phyloP scores from a whole-genome alignment of 1,140 invertebrate genomes.

The Drusus annulatus region DNA sequence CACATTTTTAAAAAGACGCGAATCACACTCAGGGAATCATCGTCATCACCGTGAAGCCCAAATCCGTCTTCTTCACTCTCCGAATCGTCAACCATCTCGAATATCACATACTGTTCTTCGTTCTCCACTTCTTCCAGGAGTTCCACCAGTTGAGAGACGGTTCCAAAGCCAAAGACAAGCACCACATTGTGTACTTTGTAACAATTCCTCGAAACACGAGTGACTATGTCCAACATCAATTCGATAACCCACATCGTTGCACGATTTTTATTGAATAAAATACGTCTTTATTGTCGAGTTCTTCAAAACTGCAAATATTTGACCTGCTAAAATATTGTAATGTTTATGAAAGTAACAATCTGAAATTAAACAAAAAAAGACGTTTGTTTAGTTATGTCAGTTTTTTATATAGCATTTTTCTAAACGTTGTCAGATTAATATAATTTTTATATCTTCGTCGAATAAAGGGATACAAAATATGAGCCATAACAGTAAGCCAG shows the following conservation, averaged over 20 bases:
- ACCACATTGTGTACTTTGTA: slow-evolving; percentile 65
- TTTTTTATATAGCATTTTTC: too few relatives aligned
- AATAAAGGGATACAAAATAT: slow-evolving; percentile 3
- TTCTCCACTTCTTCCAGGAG: slow-evolving; percentile 63
- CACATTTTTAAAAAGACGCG: slow-evolving; percentile 28
- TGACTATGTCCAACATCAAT: slow-evolving; percentile 64
- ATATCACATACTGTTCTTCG: slow-evolving; percentile 18
- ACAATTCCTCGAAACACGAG: slow-evolving; percentile 63
- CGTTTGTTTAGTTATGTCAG: too few relatives aligned
- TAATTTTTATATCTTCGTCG: too few relatives aligned
- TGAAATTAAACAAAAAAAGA: too few relatives aligned
- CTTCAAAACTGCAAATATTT: too few relatives aligned
- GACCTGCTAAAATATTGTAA: too few relatives aligned
- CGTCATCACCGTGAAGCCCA: not conserved
- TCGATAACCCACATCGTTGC: slow-evolving; percentile 66
- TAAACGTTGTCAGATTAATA: too few relatives aligned
- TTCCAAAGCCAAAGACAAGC: slow-evolving; percentile 65
- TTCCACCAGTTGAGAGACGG: slow-evolving; percentile 63
- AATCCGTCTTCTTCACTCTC: slow-evolving; percentile 1
- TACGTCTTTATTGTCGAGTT: too few relatives aligned
- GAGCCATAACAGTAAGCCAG: not conserved
- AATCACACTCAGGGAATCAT: slow-evolving; percentile 19
- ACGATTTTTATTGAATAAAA: too few relatives aligned
- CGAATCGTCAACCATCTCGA: slow-evolving; percentile 6
- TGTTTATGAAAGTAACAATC: too few relatives aligned